Evolutionary conservation across 2,113 vertebrate species (phyloP).

Genomic region (Malurus elegans): DNA sequence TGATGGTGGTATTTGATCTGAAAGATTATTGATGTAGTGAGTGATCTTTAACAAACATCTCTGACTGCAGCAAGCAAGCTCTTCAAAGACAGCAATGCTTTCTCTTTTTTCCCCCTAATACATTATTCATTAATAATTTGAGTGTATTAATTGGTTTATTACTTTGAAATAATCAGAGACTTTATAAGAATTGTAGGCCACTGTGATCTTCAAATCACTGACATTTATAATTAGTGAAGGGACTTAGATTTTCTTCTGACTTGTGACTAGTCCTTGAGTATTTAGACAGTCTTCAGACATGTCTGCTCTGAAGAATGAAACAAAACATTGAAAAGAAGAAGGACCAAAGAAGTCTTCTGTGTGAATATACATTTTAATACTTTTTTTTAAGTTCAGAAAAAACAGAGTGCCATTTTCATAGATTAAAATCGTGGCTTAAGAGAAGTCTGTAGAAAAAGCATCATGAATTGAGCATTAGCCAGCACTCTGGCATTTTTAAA

Average conservation of each 20-base stretch:
- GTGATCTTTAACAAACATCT: neutral
- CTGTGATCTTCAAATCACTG: neutral
- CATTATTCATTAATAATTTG: constrained; percentile 15
- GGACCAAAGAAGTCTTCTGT: neutral
- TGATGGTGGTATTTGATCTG: neutral
- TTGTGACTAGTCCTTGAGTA: neutral
- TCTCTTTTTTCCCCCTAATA: neutral
- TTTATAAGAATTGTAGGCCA: neutral
- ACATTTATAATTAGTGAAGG: neutral
- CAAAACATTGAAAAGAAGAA: neutral
- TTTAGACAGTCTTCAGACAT: neutral
- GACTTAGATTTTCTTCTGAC: neutral
- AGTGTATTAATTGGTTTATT: neutral
- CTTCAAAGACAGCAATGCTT: neutral
- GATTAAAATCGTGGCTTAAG: neutral
- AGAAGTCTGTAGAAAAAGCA: neutral
- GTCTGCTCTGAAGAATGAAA: neutral
- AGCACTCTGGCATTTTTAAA: neutral
- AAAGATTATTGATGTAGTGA: neutral
- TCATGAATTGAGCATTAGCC: neutral
- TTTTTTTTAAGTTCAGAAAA: neutral
- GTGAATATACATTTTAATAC: neutral
- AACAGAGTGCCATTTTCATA: neutral
- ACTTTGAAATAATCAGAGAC: neutral
- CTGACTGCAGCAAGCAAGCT: neutral